Evolutionary conservation across 2,113 vertebrate species (phyloP), one percentile per base, ranked within the genome.

Genomic region (Charadrius vociferus): DNA sequence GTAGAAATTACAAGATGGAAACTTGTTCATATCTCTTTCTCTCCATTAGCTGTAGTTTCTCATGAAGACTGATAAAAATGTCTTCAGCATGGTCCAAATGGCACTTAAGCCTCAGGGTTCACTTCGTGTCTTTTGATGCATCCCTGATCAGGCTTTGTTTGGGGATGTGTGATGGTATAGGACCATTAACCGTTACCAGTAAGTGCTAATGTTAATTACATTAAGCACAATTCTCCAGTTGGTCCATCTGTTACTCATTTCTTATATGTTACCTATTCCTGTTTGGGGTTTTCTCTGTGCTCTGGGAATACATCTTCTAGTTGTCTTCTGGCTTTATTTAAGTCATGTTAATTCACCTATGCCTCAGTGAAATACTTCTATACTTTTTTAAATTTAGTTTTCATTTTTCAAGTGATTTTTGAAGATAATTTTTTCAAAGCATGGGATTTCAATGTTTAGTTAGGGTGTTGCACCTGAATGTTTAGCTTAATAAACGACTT

Each of bases 161-260:
- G 83, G 89, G 84, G 74, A 80, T 74, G 47, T 80, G 78, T 83
- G 83, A 66, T 90, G 84, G 50, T 95, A 91, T 36, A 95, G 94
- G 75, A 86, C 79, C 86, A 87, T 90, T 93, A 94, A 86, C 86
- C 22, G 11, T 87, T 92, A 89, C 86, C 91, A 95, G 78, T 80
- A 93, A 96, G 92, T 58, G 45, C 87, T 91, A 70, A 91, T 80
- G 78, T 97, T 95, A 94, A 95, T 97, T 95, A 95, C 94, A 86
- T 55, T 95, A 95, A 91, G 81, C 78, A 90, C 81, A 87, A 66
- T 97, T 85, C 86, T 97, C 78, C 93, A 93, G 86, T 95, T 88
- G 66, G 78, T 50, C 94, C 93, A 93, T 91, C 95, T 94, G 86
- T 91, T 89, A 89, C 41, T 88, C 13, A 45, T 85, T 93, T 87